Conservation (phyloP, 2,113 vertebrate species). For the Cyanocitta stelleri region DNA sequence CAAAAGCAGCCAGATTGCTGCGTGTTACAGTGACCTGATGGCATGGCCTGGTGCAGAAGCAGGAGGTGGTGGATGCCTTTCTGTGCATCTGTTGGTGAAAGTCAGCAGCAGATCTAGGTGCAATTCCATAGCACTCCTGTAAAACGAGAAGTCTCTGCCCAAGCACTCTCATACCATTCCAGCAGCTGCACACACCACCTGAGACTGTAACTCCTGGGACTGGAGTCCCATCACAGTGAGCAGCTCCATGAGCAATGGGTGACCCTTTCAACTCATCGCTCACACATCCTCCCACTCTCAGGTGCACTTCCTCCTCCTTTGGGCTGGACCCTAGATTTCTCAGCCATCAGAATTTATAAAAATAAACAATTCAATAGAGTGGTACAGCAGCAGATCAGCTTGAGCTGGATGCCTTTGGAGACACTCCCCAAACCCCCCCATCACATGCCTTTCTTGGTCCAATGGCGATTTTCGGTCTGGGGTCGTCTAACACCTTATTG, state of each 20-base stretch:
- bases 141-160: not conserved
- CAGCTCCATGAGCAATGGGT: not conserved
- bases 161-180: not conserved
- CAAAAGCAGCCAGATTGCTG: not conserved
- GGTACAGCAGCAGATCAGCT: not conserved
- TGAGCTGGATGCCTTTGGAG: not conserved
- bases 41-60: not conserved
- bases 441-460: not conserved
- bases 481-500: not conserved
- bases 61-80: not conserved
- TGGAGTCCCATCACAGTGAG: not conserved
- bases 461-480: not conserved
- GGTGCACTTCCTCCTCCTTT: not conserved
- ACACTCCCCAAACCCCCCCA: fast-evolving
- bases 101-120: not conserved
- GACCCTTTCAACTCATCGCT: fast-evolving
- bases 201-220: not conserved
- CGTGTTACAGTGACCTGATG: not conserved
- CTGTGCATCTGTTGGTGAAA: not conserved
- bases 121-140: not conserved
- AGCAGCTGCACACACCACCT: not conserved
- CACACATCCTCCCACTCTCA: not conserved
- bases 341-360: not conserved
- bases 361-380: not conserved
- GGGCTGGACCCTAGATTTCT: not conserved